These are phyloP conservation scores for Phrynosoma blainvillii DNA, from an alignment of 2,113 vertebrate genomes.

Conservation along the genomic window DNA sequence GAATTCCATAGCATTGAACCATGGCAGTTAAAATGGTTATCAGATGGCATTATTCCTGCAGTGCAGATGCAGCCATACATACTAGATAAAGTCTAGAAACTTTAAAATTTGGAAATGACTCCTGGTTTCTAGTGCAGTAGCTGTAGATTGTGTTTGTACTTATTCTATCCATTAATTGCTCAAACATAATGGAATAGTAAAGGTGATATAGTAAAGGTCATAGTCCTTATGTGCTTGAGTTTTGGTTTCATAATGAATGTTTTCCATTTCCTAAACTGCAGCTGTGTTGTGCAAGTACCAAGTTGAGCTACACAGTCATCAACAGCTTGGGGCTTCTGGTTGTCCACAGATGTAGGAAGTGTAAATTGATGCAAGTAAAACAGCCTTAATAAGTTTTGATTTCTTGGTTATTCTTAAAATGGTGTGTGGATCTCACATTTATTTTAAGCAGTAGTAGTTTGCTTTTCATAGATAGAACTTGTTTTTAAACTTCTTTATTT, in stretches of 20 bases:
- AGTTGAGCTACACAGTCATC: conserved; percentile 12
- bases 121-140: not conserved
- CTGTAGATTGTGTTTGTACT: not conserved
- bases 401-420: conserved; percentile 33
- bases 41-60: too few relatives aligned
- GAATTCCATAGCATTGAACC: too few relatives aligned
- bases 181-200: conserved; percentile 6
- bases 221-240: not conserved
- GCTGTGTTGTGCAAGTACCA: conserved; percentile 45
- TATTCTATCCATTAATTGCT: conserved; percentile 15
- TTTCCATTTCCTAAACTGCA: conserved; percentile 36
- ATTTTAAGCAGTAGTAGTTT: conserved; percentile 18
- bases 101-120: not conserved
- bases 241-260: conserved; percentile 31
- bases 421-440: conserved; percentile 19
- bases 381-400: conserved; percentile 19
- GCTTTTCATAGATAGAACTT: conserved; percentile 14
- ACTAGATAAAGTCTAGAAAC: not conserved
- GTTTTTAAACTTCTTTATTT: conserved; percentile 15
- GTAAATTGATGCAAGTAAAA: conserved; percentile 15
- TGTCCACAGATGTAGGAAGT: conserved; percentile 29
- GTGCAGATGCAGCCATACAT: too few relatives aligned
- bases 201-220: conserved; percentile 5
- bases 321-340: conserved; percentile 9
- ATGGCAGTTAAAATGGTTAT: too few relatives aligned